Conservation (phyloP, 2,888 invertebrate genomes). For the Synanthedon myopaeformis region DNA sequence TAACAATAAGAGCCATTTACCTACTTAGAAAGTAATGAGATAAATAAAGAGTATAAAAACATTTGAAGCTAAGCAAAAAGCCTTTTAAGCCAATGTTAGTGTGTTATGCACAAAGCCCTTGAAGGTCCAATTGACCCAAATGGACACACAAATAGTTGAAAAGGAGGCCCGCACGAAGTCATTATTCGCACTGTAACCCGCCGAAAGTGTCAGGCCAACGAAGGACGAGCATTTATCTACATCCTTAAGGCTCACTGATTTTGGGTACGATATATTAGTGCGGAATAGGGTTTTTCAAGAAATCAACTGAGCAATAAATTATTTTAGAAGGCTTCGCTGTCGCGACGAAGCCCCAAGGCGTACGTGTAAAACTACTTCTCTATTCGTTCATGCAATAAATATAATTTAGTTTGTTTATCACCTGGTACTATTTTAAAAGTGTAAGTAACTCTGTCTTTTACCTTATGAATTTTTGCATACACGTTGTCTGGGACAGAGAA, state of each 20-base stretch:
- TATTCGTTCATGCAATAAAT: too few relatives aligned
- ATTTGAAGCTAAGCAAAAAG: conserved; percentile 34
- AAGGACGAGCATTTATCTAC: conserved; percentile 61
- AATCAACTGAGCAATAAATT: conserved; percentile 50
- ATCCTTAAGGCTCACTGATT: conserved; percentile 62
- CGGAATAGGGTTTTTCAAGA: conserved; percentile 44
- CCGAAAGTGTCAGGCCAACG: conserved; percentile 56
- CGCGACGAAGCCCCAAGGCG: conserved; percentile 22
- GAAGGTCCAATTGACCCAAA: conserved; percentile 64
- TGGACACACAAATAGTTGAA: conserved; percentile 64
- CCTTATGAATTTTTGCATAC: too few relatives aligned
- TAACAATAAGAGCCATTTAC: too few relatives aligned
- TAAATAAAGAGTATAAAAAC: not conserved
- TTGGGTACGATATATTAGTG: conserved; percentile 47
- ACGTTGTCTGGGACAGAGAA: too few relatives aligned
- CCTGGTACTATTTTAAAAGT: too few relatives aligned
- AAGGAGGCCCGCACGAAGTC: conserved; percentile 49
- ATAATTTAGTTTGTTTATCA: too few relatives aligned
- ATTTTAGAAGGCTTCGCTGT: conserved; percentile 26
- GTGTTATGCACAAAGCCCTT: conserved; percentile 51
- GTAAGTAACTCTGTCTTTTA: too few relatives aligned
- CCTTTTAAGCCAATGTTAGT: conserved; percentile 47
- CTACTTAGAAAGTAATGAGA: not conserved
- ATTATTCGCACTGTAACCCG: conserved; percentile 59
- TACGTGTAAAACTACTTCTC: too few relatives aligned